A percentile compares a stretch with the other conserved stretches of the same genome.
phyloP scores from a whole-genome alignment of 2,797 vertebrate genomes.

The Microctenopoma stevenorrisi region DNA sequence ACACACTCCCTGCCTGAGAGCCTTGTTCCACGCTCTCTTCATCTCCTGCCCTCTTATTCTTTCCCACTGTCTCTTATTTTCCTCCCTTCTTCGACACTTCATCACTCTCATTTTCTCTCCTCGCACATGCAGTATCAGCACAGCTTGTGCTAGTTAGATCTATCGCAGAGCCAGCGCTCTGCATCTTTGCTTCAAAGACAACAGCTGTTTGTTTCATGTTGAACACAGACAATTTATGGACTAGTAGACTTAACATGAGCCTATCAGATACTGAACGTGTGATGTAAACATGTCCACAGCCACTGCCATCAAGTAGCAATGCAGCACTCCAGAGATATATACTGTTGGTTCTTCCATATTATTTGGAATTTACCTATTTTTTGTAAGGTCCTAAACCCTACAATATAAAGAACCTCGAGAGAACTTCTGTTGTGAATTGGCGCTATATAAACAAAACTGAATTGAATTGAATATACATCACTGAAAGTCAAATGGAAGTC shows the following conservation, averaged over 20 bases:
- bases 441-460: too few species aligned
- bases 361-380: too few species aligned
- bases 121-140: conserved; percentile 19
- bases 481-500: conserved; percentile 64
- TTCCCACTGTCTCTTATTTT: conserved; percentile 10
- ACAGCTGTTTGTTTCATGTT: conserved; percentile 70
- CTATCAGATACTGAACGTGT: conserved; percentile 33
- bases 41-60: conserved; percentile 31
- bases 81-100: conserved; percentile 19
- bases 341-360: too few species aligned
- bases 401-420: too few species aligned
- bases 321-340: conserved; percentile 21
- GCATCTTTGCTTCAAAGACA: conserved; percentile 63
- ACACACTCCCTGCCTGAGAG: conserved; percentile 45
- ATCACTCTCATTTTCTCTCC: conserved; percentile 15
- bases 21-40: conserved; percentile 33
- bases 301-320: conserved; percentile 12
- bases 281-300: conserved; percentile 48
- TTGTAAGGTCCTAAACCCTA: too few species aligned
- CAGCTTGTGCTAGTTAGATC: conserved; percentile 35
- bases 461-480: conserved; percentile 2
- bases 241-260: conserved; percentile 27
- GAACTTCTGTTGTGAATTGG: too few species aligned
- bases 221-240: conserved; percentile 61
- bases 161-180: conserved; percentile 34